phyloP scores from a whole-genome alignment of 1,140 invertebrate species.

The Pogonomyrmex californicus region DNA sequence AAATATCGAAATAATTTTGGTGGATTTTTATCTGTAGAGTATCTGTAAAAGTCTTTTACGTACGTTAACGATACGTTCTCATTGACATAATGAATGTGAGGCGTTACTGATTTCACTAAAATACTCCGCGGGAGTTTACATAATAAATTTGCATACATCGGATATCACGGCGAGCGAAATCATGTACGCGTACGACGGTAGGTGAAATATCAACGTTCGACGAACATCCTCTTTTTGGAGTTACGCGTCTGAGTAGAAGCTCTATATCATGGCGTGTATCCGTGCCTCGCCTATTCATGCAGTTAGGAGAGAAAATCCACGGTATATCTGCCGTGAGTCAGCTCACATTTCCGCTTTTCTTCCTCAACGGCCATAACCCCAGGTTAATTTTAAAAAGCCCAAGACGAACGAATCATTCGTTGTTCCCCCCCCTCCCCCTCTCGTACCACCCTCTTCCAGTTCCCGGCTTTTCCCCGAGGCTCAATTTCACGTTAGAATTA shows the following conservation, averaged over 20 bases:
- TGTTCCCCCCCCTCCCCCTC: not conserved
- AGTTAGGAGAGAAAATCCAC: constrained; percentile 46
- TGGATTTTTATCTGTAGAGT: not conserved
- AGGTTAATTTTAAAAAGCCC: constrained; percentile 74
- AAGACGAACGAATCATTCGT: constrained; percentile 41
- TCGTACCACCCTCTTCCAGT: not conserved
- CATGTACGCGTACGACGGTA: not conserved
- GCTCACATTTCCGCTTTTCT: constrained; percentile 49
- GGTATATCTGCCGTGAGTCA: constrained; percentile 33
- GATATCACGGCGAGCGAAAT: not conserved
- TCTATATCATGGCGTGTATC: constrained; percentile 15
- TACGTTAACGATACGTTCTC: not conserved
- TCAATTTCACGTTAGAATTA: constrained; percentile 66
- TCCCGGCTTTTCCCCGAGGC: constrained; percentile 29
- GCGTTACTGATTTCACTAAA: not conserved
- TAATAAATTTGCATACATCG: not conserved
- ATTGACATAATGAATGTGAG: not conserved
- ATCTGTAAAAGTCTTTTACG: not conserved
- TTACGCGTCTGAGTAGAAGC: constrained; percentile 2
- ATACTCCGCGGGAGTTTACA: not conserved
- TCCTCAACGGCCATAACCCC: constrained; percentile 21
- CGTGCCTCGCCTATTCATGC: constrained; percentile 40
- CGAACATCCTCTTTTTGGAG: constrained; percentile 23
- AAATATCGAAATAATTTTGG: not conserved
- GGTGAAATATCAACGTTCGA: constrained; percentile 11